Evolutionary conservation across 2,888 invertebrate genomes (phyloP), one percentile per base, ranked within the genome.

Genomic region (Drosophila formosana): DNA sequence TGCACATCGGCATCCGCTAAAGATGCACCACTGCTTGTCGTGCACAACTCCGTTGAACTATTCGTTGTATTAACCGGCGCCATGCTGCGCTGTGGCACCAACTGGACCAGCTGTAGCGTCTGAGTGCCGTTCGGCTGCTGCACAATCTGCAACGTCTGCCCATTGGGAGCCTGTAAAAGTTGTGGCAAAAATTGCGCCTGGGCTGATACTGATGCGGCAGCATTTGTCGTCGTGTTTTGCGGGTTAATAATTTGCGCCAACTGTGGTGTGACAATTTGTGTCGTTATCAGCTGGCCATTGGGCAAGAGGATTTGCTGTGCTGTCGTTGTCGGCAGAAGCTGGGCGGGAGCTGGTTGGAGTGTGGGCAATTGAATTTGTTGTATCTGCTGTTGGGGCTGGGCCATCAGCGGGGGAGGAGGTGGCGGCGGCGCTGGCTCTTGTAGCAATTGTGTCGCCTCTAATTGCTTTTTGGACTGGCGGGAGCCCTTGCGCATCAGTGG

Each of bases 221-320:
- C 66, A 30, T 66, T 77, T 8, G 77, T 57, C 13, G 74, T 57
- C 23, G 77, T 66, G 1, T 72, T 56, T 25, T 78, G 78, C 30
- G 73, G 77, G 68, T 88, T 91, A 3, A 92, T 88, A 13, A 92
- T 90, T 74, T 92, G 92, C 8, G 92, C 90, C 53, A 92, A 72
- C 67, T 91, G 92, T 8, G 92, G 91, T 13, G 92, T 89, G 4
- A 92, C 89, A 50, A 92, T 90, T 78, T 93, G 93, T 4, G 92
- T 90, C 47, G 92, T 92, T 47, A 93, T 89, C 4, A 92, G 90
- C 68, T 92, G 92, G 4, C 92, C 92, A 78, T 92, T 93, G 4
- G 92, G 91, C 52, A 93, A 78, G 2, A 93, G 90, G 66, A 92
- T 91, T 84, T 92, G 92, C 66, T 91, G 92, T 18, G 79, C 56